Evolutionary conservation across 2,888 invertebrate genomes (phyloP), one percentile per base, ranked within the genome.

Genomic region (Heliconius ismenius): DNA sequence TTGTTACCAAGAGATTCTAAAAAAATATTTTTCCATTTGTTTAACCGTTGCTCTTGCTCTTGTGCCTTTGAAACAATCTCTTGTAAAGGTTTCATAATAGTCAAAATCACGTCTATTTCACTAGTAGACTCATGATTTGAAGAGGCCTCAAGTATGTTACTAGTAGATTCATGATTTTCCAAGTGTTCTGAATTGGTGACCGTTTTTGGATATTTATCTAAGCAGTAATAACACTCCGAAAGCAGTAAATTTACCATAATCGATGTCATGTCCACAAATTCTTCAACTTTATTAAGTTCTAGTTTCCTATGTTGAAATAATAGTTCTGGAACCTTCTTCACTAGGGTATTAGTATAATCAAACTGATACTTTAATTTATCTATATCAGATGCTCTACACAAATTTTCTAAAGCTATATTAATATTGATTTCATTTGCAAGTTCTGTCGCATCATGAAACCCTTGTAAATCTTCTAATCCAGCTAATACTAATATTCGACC

Each of bases 381-480:
- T 60, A 68, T 32, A 74, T 92, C 92, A 10, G 89, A 79, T 15
- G 87, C 84, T 76, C 84, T 82, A 26, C 88, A 80, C 72, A 93
- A 78, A 75, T 91, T 89, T 81, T 92, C 92, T 72, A 92, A 82
- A 11, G 86, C 85, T 74, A 92, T 83, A 82, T 90, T 90, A 78
- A 89, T 87, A 24, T 83, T 69, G 0, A 91, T 79, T 82, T 93
- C 93, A 80, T 87, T 88, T 18, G 88, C 83, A 62, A 90, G 84
- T 81, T 93, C 88, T 11, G 84, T 77, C 6, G 84, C 77, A 83
- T 93, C 93, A 79, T 93, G 83, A 79, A 75, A 88, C 36, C 89
- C 90, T 21, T 91, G 82, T 43, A 92, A 82, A 81, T 92, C 92
- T 85, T 93, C 93, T 9, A 93, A 89, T 54, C 89, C 88, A n/a